Evolutionary conservation across 1,140 invertebrate genomes (phyloP).

Genomic region (Drosophila kohkoa): DNA sequence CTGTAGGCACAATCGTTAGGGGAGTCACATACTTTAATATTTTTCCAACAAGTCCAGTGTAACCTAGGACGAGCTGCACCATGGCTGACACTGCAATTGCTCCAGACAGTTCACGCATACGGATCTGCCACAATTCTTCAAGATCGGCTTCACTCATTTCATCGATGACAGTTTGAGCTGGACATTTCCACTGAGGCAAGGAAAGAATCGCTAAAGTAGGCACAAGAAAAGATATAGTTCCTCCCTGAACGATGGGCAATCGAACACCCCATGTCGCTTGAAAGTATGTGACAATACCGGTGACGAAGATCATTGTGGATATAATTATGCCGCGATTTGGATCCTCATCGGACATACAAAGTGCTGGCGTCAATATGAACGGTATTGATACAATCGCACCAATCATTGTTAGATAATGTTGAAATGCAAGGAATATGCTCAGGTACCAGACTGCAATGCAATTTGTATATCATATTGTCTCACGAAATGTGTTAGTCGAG

Average conservation of each 20-base stretch:
- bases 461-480: neutral
- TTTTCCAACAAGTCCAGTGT: conserved; percentile 90
- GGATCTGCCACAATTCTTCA: conserved; percentile 89
- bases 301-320: conserved; percentile 95
- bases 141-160: conserved; percentile 87
- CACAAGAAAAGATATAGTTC: conserved; percentile 94
- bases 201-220: conserved; percentile 93
- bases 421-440: conserved; percentile 92
- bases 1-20: conserved; percentile 92
- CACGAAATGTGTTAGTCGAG: neutral
- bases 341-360: conserved; percentile 93
- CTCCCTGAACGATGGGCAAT: conserved; percentile 89
- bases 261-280: conserved; percentile 92
- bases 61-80: conserved; percentile 91
- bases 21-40: conserved; percentile 91
- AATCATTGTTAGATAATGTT: conserved; percentile 96
- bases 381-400: conserved; percentile 94
- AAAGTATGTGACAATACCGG: conserved; percentile 92
- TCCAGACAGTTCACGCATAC: conserved; percentile 94
- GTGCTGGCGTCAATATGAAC: conserved; percentile 91
- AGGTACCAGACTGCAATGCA: conserved; percentile 88
- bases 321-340: conserved; percentile 93
- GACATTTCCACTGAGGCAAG: conserved; percentile 92
- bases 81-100: conserved; percentile 93
- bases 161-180: conserved; percentile 85